Evolutionary conservation across 2,113 vertebrate genomes (phyloP), one percentile per base, ranked within the genome.

Genomic region (Takifugu flavidus): DNA sequence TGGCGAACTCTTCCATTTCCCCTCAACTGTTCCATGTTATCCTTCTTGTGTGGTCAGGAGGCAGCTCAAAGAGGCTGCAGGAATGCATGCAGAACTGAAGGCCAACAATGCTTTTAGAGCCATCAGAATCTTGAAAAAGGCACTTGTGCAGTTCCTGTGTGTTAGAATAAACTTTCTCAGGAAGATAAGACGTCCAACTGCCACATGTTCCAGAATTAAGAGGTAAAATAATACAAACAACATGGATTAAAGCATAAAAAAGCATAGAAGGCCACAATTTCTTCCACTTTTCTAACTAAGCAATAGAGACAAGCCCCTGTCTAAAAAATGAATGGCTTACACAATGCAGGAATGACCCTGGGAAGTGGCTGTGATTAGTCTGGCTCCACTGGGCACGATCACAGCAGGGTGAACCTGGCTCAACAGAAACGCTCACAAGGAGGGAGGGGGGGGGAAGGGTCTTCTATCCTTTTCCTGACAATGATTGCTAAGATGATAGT

Each of bases 71-170:
- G 70, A 67, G 69, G 71, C 78, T 72, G 72, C 68, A 75, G 81
- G 82, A 87, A 85, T 80, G 81, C n/a, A 13, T 71, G 62, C 0
- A 7, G 42, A 63, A 47, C 56, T 72, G 62, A 75, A 78, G 67
- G 82, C 83, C 85, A 87, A 87, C 83, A 83, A 84, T 82, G 79
- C 82, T 86, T 80, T 86, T 65, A 80, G 65, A 77, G 79, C 42
- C 77, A 56, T 50, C 49, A 34, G 57, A 72, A 55, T 44, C 67
- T 62, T 44, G 42, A 49, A 65, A 67, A 63, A 69, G 70, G 62
- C 74, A 59, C 66, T 75, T 13, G 65, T 72, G 47, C 49, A 42
- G 69, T 64, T 72, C 47, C 74, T 78, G 68, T 27, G 75, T 68
- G 53, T 75, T 39, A 56, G 28, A 67, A 46, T 25, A 49, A 59